Evolutionary conservation across 2,113 vertebrate genomes (phyloP), one percentile per base, ranked within the genome.

Genomic region (Perca flavescens): DNA sequence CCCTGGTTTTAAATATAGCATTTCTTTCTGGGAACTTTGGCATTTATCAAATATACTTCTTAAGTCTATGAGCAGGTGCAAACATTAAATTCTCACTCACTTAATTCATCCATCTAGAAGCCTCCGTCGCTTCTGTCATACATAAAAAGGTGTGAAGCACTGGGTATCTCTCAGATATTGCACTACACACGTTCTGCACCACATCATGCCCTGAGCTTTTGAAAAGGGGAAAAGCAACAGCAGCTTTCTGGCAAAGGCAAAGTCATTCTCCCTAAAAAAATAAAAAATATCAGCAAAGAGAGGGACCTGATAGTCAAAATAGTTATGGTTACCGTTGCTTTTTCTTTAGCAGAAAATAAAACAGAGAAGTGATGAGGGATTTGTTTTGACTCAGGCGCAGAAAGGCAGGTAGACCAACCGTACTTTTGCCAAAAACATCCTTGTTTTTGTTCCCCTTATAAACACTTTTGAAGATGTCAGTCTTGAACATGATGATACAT

Each of bases 231-330:
- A 86, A 85, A 84, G 89, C 82, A 90, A 92, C 89, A 90, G 91
- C 87, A 91, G 90, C 93, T 92, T 87, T 89, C 86, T 90, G 91
- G 88, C 88, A 92, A 92, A 93, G 82, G 88, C 87, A 88, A 88
- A 91, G 91, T 88, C 73, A 69, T 87, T 76, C 87, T 85, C 80
- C 80, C 78, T 52, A 40, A 50, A 14, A 36, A 61, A 22, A 28
- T 28, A 13, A 8, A 22, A 56, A 70, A n/a, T 69, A 50, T 52
- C 64, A 47, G 54, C 47, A 62, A 68, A 50, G 65, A 70, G 46
- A 76, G 16, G 58, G 49, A 71, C 69, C 67, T 54, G 70, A 74
- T 53, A 70, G 82, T 65, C 72, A 13, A 74, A 63, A 63, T 49
- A 80, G 40, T 82, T 54, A 47, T 31, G 67, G 65, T 84, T 90